A percentile compares a stretch with the other conserved stretches of the same genome.
Conservation (phyloP, 2,888 invertebrate genomes). For the Drosophila birchii region DNA sequence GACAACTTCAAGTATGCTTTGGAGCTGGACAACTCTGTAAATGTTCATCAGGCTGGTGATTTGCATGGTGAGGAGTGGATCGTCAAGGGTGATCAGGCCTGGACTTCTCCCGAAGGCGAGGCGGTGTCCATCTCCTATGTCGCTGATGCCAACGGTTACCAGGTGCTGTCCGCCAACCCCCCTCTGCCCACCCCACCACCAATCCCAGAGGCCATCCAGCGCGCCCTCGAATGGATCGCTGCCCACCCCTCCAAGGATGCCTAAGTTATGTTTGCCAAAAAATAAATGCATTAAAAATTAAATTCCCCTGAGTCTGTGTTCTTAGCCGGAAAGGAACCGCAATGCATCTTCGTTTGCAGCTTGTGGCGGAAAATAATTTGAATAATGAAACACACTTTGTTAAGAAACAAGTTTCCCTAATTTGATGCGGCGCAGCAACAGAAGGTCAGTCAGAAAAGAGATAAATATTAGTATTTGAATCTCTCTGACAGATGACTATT, state of each 20-base stretch:
- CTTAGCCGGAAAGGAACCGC: constrained; percentile 1
- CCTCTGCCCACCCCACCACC: constrained; percentile 77
- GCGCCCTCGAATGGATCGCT: constrained; percentile 57
- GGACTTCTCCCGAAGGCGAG: constrained; percentile 77
- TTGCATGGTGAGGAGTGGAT: constrained; percentile 50
- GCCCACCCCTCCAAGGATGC: constrained; percentile 49
- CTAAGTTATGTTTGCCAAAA: constrained; percentile 45
- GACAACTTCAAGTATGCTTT: constrained; percentile 66
- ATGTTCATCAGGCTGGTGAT: constrained; percentile 63
- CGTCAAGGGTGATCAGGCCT: constrained; percentile 53
- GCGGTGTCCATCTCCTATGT: constrained; percentile 43
- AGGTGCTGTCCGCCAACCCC: constrained; percentile 64
- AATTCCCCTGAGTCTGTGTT: neutral
- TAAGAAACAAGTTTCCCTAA: constrained; percentile 38
- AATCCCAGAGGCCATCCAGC: constrained; percentile 69
- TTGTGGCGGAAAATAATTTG: neutral
- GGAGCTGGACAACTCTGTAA: constrained; percentile 69
- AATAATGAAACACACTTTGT: constrained; percentile 7
- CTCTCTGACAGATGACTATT: constrained; percentile 6
- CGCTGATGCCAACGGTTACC: constrained; percentile 75
- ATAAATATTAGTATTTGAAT: constrained; percentile 2
- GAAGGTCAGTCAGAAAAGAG: constrained; percentile 24
- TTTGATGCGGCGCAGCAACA: constrained; percentile 41
- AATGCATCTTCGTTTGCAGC: neutral
- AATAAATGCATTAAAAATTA: constrained; percentile 50